Evolutionary conservation across 2,888 invertebrate species (phyloP).

Genomic region (Sussaba pulchella): DNA sequence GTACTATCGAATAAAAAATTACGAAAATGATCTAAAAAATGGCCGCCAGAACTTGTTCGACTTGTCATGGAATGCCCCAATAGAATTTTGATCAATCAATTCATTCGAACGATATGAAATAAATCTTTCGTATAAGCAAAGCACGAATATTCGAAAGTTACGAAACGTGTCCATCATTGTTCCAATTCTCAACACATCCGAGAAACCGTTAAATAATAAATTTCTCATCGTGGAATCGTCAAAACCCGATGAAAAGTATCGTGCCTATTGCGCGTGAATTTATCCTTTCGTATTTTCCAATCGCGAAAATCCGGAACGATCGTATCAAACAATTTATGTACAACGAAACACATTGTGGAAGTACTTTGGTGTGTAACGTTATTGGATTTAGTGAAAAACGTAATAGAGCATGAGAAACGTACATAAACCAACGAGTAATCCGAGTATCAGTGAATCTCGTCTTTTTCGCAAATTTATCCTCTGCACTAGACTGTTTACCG

Average conservation of each 20-base stretch:
- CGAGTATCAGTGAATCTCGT: conserved; percentile 97
- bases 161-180: background rate
- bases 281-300: conserved; percentile 31
- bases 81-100: background rate
- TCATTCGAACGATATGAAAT: background rate
- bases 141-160: background rate
- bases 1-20: no score
- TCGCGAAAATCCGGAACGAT: conserved; percentile 31
- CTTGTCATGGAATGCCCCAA: no score
- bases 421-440: conserved; percentile 94
- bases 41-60: no score
- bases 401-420: conserved; percentile 94
- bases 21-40: no score
- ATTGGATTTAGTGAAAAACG: conserved; percentile 88
- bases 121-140: background rate
- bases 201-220: conserved; percentile 42
- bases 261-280: conserved; percentile 45
- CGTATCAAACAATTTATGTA: conserved; percentile 46
- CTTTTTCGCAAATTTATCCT: conserved; percentile 97
- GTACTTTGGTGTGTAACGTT: conserved; percentile 48
- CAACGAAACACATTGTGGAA: conserved; percentile 59
- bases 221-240: conserved; percentile 34
- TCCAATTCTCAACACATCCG: conserved; percentile 7
- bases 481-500: conserved; percentile 94
- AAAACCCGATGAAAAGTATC: conserved; percentile 35